phyloP scores from a whole-genome alignment of 2,113 vertebrate genomes.

The Phasianus colchicus region DNA sequence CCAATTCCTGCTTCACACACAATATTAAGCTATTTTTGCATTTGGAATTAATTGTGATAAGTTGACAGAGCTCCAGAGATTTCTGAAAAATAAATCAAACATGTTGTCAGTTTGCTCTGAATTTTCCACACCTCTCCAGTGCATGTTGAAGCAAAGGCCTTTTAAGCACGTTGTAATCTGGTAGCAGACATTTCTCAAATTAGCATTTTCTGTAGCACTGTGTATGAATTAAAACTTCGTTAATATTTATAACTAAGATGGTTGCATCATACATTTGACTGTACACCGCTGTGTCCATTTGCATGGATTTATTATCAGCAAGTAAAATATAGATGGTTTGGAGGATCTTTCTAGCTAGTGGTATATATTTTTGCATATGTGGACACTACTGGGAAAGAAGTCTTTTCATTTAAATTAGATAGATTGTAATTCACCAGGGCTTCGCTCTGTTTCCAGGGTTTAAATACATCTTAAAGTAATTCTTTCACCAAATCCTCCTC shows the following conservation, averaged over 20 bases:
- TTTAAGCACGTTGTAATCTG: slow-evolving; percentile 45
- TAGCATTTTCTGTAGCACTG: slow-evolving; percentile 34
- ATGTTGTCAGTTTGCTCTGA: slow-evolving; percentile 34
- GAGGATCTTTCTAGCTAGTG: not conserved
- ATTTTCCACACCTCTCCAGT: slow-evolving; percentile 35
- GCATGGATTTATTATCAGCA: slow-evolving; percentile 44
- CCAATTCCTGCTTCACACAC: not conserved
- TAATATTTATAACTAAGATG: not conserved
- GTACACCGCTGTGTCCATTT: slow-evolving; percentile 20
- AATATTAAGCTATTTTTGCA: slow-evolving; percentile 41
- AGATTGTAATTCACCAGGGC: not conserved
- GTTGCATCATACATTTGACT: slow-evolving; percentile 1
- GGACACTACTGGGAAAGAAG: not conserved
- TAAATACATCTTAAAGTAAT: not conserved
- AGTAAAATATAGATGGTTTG: not conserved
- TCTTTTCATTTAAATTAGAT: slow-evolving; percentile 7
- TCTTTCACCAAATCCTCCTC: not conserved
- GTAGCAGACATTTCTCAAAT: slow-evolving; percentile 53
- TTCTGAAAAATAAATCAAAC: slow-evolving; percentile 49
- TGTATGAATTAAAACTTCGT: slow-evolving; percentile 35
- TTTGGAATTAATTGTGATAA: slow-evolving; percentile 60
- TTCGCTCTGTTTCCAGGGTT: not conserved
- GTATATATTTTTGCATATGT: not conserved
- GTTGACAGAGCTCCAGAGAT: slow-evolving; percentile 55
- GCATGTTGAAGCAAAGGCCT: slow-evolving; percentile 2